Evolutionary conservation across 2,113 vertebrate species (phyloP).

Genomic region (Miniopterus natalensis): DNA sequence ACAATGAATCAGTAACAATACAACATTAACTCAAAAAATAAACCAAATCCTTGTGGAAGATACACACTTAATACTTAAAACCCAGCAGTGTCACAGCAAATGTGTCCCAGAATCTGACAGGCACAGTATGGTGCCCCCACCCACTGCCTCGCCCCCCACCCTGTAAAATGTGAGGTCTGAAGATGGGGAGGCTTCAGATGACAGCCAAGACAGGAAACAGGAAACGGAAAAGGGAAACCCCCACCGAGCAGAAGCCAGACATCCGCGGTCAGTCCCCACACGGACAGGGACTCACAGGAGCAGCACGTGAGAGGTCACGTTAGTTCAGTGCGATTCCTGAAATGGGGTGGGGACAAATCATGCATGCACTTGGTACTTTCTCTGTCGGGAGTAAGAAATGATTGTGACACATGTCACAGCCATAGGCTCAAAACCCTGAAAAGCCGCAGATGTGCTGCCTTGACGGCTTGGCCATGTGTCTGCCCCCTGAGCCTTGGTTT

Average conservation of each 20-base stretch:
- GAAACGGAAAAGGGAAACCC: neutral
- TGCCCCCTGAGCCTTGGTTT: neutral
- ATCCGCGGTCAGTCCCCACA: neutral
- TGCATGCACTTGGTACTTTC: neutral
- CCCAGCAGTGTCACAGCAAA: neutral
- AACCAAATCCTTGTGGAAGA: neutral
- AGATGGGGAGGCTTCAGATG: neutral
- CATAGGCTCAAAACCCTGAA: too few species aligned
- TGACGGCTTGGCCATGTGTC: neutral
- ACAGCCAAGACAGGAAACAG: conserved; percentile 43
- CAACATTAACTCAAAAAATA: neutral
- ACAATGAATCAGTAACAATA: neutral
- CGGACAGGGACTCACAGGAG: neutral
- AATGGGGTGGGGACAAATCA: rapidly evolving
- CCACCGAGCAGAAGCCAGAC: neutral
- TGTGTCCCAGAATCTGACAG: too few species aligned
- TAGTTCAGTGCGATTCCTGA: neutral
- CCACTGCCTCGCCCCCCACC: rapidly evolving
- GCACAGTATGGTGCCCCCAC: rapidly evolving
- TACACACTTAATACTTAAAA: neutral
- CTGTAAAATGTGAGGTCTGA: neutral
- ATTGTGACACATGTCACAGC: neutral
- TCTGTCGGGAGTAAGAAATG: neutral
- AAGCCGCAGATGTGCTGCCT: neutral
- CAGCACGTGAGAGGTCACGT: neutral